Conservation (phyloP, 2,113 vertebrate genomes). For the Apteryx owenii region DNA sequence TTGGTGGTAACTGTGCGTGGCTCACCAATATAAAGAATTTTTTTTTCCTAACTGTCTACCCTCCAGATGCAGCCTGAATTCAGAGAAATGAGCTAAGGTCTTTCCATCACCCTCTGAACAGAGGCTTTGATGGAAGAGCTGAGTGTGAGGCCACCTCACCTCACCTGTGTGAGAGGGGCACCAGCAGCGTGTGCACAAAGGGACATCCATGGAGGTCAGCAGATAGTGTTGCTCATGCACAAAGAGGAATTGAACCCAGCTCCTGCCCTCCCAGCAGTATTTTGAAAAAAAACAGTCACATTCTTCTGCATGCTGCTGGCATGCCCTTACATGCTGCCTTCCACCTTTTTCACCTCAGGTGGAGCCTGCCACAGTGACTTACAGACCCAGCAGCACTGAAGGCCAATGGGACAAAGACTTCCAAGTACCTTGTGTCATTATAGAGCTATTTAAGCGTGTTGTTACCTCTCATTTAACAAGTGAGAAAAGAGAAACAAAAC, state of each 20-base stretch:
- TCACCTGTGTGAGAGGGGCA: neutral
- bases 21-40: neutral
- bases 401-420: neutral
- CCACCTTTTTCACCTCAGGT: neutral
- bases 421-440: too few relatives aligned
- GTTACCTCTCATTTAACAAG: neutral
- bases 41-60: neutral
- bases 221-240: neutral
- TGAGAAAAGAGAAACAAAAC: neutral
- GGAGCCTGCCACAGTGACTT: neutral
- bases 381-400: neutral
- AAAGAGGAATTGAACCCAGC: neutral
- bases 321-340: neutral
- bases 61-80: neutral
- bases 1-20: neutral
- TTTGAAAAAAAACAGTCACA: neutral
- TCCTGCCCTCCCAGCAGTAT: neutral
- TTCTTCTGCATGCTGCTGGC: rapidly evolving
- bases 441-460: neutral
- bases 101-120: neutral
- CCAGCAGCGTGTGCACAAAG: neutral
- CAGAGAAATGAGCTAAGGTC: neutral
- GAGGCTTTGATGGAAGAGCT: neutral
- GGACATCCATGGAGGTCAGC: neutral
- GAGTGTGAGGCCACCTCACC: too few relatives aligned